Evolutionary conservation across 2,113 vertebrate species (phyloP), one percentile per base, ranked within the genome.

Genomic region (Rhinoderma darwinii): DNA sequence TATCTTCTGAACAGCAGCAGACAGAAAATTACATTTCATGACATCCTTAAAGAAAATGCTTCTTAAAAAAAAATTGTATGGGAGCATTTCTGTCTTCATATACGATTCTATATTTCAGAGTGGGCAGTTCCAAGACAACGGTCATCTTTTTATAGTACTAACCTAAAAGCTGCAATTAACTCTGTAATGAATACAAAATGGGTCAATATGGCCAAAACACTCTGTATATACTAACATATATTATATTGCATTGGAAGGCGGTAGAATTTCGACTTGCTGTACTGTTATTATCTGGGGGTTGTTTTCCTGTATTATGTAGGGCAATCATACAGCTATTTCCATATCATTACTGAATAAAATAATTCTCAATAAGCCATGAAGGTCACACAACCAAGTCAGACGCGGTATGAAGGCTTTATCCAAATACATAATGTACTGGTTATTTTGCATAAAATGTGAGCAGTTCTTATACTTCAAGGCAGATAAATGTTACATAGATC

Each of bases 21-120:
- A 32, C 76, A 80, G 75, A 86, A 86, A 86, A 86, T 86, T 86
- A 72, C 76, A 86, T 80, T 80, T 86, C 76, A 86, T 79, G 68
- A 81, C 66, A 87, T 82, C 63, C 84, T 80, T 59, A 70, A 86
- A 80, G 76, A 74, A 87, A 87, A 81, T 87, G 51, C 66, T 44
- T 73, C 85, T 73, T 87, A 81, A 47, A 74, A 81, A 47, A 74
- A 74, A 87, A 86, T 43, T 59, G 47, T 70, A 87, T 74, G 47
- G 18, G 44, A 32, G 63, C 61, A 44, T 59, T 74, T 87, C 47
- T 59, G 66, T 32, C 47, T 87, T 56, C 44, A 43, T 72, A 74
- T 51, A 73, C 66, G 82, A 43, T 82, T 54, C 75, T 43, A 39
- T 37, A 61, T 80, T 79, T 68, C 32, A 44, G 39, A 80, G 37